Percentiles rank a stretch among this genome's conserved stretches.
These are phyloP conservation scores for Cephalopachus bancanus DNA, from an alignment of 2,797 vertebrate genomes.

Conservation along the genomic window DNA sequence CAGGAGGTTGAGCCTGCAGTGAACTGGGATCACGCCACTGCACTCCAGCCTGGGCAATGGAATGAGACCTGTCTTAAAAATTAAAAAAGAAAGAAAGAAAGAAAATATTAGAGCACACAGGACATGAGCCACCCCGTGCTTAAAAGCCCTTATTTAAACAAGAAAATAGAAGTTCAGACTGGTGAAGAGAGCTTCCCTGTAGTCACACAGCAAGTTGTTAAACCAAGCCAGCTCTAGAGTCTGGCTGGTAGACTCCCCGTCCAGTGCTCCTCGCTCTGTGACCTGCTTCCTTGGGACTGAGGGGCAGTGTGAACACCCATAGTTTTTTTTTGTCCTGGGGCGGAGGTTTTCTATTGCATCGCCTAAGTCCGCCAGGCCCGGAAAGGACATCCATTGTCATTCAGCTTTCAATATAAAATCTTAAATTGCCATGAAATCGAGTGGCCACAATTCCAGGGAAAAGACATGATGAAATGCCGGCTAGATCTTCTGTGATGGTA, in stretches of 20 bases:
- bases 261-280: neutral
- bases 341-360: neutral
- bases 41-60: neutral
- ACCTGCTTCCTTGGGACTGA: neutral
- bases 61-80: neutral
- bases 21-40: neutral
- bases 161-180: neutral
- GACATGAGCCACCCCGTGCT: neutral
- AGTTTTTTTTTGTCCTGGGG: neutral
- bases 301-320: rapidly evolving
- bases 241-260: neutral
- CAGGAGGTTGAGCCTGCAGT: too few species aligned
- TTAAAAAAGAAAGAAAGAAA: neutral
- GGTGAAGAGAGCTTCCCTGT: neutral
- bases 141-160: neutral
- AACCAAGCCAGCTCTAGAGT: neutral
- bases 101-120: neutral
- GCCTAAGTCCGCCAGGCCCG: neutral
- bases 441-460: conserved; percentile 81
- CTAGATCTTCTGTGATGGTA: conserved; percentile 87
- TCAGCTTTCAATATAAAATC: conserved; percentile 64
- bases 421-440: conserved; percentile 74
- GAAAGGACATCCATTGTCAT: conserved; percentile 45
- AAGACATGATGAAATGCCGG: conserved; percentile 84
- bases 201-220: neutral